Base-by-base conservation (phyloP, 1,140 invertebrate species). In the Zaprionus africanus region DNA sequence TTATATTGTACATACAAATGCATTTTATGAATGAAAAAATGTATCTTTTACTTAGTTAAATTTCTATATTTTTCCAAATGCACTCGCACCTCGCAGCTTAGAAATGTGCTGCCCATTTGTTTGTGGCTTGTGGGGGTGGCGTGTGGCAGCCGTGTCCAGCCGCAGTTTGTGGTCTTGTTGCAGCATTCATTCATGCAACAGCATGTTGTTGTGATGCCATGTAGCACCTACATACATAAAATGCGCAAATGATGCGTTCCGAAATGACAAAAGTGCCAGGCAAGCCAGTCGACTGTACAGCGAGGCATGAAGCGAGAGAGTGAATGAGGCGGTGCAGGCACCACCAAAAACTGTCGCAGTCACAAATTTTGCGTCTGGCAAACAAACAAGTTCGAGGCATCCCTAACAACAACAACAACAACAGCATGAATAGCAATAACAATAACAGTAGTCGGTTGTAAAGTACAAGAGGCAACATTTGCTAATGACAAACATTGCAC, bases 401-500 rank as follows among this genome's bases (percentile, higher is more conserved):
- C 56, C 43, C 28, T 28, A 7, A 22, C 56, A 58, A 58, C 64
- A 66, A 43, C 57, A 31, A n/a, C 31, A 56, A 57, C 58, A 61
- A 68, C 58, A 56, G 28, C 53, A 61, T 43, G 64, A 68, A 61
- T 63, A 66, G 70, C 65, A 76, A 72, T 62, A 71, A 60, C 57
- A 71, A 59, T 59, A 54, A 58, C 61, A 67, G 13, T 58, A 64
- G 57, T 49, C 57, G 76, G 76, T 68, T 67, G 83, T 86, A 86
- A 87, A 86, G 79, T 82, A 79, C 59, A 85, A 82, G 74, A 64
- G 81, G 84, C 83, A 87, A 81, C 83, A 87, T 87, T 87, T 87
- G 84, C 78, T 87, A 87, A 87, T 87, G 83, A 87, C 83, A 87
- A 87, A 88, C 84, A 87, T 81, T 80, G 85, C 63, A 78, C 31